phyloP scores from a whole-genome alignment of 2,113 vertebrate species.

The Pseudorectes ferrugineus region DNA sequence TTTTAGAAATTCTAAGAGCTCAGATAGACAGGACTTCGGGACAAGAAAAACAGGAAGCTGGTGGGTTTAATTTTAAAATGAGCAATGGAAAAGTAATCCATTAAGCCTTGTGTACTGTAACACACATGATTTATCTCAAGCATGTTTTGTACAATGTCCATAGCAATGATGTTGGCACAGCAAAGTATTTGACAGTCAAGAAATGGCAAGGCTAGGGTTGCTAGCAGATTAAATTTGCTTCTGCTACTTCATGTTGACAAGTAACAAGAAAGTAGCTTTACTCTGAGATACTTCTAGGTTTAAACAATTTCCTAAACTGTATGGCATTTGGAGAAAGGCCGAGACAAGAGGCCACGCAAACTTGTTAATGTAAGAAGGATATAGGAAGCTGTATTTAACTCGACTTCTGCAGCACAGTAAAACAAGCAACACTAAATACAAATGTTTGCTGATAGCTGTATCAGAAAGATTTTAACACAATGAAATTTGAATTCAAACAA shows the following conservation, averaged over 20 bases:
- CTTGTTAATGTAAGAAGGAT: neutral
- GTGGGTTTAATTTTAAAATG: constrained; percentile 45
- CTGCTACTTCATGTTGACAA: neutral
- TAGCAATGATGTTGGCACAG: neutral
- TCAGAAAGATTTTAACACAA: neutral
- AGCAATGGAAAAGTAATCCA: constrained; percentile 53
- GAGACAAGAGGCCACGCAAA: neutral
- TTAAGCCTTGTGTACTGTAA: constrained; percentile 27
- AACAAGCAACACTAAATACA: neutral
- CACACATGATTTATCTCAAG: constrained; percentile 13
- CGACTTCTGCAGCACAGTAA: neutral
- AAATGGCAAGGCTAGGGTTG: neutral
- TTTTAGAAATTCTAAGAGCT: neutral
- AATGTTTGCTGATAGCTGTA: neutral
- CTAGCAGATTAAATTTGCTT: neutral
- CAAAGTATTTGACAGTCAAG: neutral
- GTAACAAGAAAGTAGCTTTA: neutral
- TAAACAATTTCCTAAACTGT: neutral
- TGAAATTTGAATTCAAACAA: neutral
- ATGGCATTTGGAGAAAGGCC: neutral
- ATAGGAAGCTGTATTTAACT: neutral
- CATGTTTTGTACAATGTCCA: neutral
- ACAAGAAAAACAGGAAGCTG: constrained; percentile 49
- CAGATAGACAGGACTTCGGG: neutral
- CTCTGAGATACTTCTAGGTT: neutral